Percentiles rank a stretch among this genome's conserved stretches.
Conservation (phyloP, 2,888 invertebrate species). For the Glyphotaelius pellucidus region DNA sequence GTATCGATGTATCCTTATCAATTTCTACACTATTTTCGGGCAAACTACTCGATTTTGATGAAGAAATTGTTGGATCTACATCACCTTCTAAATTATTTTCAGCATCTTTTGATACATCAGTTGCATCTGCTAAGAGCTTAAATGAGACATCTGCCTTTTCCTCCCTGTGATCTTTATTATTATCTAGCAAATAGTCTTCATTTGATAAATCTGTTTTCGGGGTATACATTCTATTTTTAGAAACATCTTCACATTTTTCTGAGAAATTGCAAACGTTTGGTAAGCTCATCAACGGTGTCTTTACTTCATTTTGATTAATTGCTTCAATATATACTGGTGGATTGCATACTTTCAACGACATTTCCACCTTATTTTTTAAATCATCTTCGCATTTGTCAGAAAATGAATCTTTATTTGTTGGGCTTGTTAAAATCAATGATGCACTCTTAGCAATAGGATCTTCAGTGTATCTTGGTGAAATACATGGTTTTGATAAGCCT, state of each 20-base stretch:
- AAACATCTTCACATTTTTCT: not conserved
- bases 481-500: not conserved
- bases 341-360: not conserved
- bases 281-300: not conserved
- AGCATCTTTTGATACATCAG: not conserved
- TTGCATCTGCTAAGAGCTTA: not conserved
- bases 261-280: not conserved
- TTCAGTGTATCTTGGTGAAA: not conserved
- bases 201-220: not conserved
- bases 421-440: not conserved
- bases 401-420: not conserved
- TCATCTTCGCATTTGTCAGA: not conserved
- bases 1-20: not conserved
- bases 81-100: not conserved
- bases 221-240: not conserved
- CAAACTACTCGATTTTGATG: not conserved
- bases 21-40: not conserved
- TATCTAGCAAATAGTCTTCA: not conserved
- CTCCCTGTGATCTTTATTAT: not conserved
- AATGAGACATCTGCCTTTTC: not conserved
- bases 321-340: not conserved
- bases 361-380: not conserved
- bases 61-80: not conserved
- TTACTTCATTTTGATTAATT: not conserved
- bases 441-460: not conserved